These are phyloP conservation scores for Myanophis thanlyinensis DNA, from an alignment of 2,113 vertebrate genomes.

Conservation along the genomic window DNA sequence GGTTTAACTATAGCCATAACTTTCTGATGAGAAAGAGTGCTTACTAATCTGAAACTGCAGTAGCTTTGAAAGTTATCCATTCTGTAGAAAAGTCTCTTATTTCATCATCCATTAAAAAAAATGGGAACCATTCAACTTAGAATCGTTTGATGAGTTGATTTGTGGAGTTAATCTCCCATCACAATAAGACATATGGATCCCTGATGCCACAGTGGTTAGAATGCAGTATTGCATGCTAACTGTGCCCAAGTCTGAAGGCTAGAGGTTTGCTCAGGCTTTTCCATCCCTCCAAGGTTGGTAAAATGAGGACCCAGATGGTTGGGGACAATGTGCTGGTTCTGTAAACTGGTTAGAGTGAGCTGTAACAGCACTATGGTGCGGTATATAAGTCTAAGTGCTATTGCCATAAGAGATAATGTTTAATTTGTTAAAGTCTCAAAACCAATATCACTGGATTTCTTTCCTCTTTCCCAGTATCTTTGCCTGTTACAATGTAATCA, in stretches of 20 bases:
- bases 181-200: not conserved
- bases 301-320: not conserved
- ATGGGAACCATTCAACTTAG: not conserved
- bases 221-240: too few relatives aligned
- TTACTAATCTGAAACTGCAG: not conserved
- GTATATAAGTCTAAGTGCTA: not conserved
- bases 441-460: not conserved
- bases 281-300: too few relatives aligned
- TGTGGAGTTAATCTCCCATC: not conserved
- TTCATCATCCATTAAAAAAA: not conserved
- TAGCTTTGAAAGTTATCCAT: not conserved
- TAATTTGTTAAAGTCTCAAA: not conserved
- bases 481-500: not conserved
- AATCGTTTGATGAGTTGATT: not conserved
- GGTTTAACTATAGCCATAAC: not conserved
- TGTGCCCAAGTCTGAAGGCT: too few relatives aligned
- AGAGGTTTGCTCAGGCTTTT: too few relatives aligned
- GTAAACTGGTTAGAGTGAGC: not conserved
- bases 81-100: not conserved
- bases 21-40: not conserved
- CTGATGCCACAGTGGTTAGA: too few relatives aligned
- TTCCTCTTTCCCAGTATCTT: not conserved
- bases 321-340: not conserved
- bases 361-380: not conserved
- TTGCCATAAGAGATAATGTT: not conserved